These are phyloP conservation scores for Aramus guarauna DNA, from an alignment of 2,113 vertebrate genomes.

Conservation along the genomic window DNA sequence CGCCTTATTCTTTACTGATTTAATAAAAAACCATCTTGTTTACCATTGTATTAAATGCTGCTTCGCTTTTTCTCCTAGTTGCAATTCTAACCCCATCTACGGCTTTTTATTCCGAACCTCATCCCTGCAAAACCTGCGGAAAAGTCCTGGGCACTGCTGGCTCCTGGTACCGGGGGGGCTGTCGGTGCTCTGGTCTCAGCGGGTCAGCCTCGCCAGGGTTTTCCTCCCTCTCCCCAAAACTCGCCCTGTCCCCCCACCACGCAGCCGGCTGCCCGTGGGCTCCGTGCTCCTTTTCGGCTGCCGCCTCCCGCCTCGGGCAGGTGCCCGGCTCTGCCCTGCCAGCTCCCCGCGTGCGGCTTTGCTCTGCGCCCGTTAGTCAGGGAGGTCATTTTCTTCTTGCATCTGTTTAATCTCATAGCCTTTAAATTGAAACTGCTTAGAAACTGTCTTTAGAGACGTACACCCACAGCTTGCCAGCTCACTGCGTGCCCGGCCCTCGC, in stretches of 20 bases:
- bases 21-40: background rate
- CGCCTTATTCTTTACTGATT: background rate
- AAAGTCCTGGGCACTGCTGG: background rate
- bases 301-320: background rate
- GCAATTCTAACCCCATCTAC: background rate
- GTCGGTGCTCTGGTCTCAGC: too few relatives aligned
- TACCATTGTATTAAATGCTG: background rate
- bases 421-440: background rate
- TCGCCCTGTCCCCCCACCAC: rapidly evolving
- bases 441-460: background rate
- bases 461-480: background rate
- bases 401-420: background rate
- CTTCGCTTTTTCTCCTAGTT: background rate
- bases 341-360: background rate
- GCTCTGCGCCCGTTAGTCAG: background rate
- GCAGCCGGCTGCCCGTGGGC: background rate
- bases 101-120: background rate
- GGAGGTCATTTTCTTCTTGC: background rate
- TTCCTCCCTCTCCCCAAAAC: background rate
- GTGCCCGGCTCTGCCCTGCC: background rate
- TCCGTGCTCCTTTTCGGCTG: background rate
- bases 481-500: background rate
- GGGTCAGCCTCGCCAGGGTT: background rate
- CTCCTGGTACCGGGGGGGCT: rapidly evolving
- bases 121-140: background rate